These are phyloP conservation scores for Hydrotaea diabolus DNA, from an alignment of 2,888 invertebrate genomes.

Conservation along the genomic window DNA sequence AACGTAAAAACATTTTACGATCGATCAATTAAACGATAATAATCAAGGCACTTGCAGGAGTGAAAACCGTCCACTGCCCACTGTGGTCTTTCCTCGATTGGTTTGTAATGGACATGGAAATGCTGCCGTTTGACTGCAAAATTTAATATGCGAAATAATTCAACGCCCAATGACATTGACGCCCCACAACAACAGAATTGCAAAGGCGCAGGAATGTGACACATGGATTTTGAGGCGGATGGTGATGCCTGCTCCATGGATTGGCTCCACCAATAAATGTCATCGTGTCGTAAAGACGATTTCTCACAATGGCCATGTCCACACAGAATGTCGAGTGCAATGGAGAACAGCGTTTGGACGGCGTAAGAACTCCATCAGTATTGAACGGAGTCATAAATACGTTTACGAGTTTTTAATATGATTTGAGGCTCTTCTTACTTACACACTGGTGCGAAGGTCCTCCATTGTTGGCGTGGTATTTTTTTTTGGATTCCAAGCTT, in stretches of 20 bases:
- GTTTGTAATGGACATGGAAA: conserved; percentile 8
- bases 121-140: conserved; percentile 22
- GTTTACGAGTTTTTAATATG: conserved; percentile 80
- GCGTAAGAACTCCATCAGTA: conserved; percentile 26
- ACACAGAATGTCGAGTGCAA: background rate
- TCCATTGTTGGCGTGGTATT: conserved; percentile 47
- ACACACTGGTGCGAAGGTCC: background rate
- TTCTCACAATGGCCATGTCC: conserved; percentile 12
- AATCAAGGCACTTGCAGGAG: conserved; percentile 74
- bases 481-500: too few relatives aligned
- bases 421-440: conserved; percentile 70
- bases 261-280: conserved; percentile 12
- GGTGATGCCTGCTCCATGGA: conserved; percentile 25
- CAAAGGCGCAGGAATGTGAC: conserved; percentile 14
- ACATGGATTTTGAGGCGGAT: conserved; percentile 27
- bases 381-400: conserved; percentile 73
- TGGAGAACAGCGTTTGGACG: background rate
- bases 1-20: conserved; percentile 78
- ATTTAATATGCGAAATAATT: conserved; percentile 41
- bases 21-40: conserved; percentile 79
- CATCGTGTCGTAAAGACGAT: conserved; percentile 18
- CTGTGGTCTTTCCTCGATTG: background rate
- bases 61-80: background rate
- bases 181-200: conserved; percentile 24
- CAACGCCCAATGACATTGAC: conserved; percentile 45